Conservation (phyloP, 2,888 invertebrate genomes). For the Synanthedon vespiformis region DNA sequence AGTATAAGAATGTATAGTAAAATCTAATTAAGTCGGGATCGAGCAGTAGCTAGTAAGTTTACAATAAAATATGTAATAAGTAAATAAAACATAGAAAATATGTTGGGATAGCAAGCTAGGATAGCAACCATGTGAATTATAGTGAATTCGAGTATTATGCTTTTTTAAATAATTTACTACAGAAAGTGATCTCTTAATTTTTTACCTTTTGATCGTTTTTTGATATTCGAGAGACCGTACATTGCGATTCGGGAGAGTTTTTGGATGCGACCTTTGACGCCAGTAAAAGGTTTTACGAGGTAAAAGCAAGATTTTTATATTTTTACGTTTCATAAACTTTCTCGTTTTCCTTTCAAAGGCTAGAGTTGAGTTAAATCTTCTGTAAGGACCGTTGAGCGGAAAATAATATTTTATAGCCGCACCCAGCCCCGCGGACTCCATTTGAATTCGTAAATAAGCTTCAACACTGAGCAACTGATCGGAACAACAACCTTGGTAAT, state of each 20-base stretch:
- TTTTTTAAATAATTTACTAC: no score
- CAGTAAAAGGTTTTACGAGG: background rate
- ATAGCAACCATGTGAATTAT: no score
- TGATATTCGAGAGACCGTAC: background rate
- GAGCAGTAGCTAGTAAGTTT: no score
- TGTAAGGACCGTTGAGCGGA: constrained; percentile 4
- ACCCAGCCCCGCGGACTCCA: constrained; percentile 1
- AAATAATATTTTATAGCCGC: constrained; percentile 6
- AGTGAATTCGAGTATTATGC: no score
- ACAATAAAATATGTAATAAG: no score
- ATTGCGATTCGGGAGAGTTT: background rate
- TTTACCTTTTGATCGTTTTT: no score
- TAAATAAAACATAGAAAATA: no score
- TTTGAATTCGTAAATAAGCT: constrained; percentile 5
- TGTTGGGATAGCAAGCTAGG: no score
- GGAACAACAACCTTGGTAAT: background rate
- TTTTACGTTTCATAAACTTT: constrained; percentile 7
- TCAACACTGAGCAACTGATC: no score
- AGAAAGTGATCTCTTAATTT: no score
- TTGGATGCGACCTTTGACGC: background rate
- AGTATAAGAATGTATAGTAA: no score
- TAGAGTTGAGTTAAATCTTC: background rate
- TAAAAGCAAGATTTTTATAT: background rate
- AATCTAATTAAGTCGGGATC: no score
- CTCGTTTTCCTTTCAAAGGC: background rate